A percentile compares a stretch with the other conserved stretches of the same genome.
Evolutionary conservation across 2,113 vertebrate species (phyloP).

Genomic region (Salvator merianae): DNA sequence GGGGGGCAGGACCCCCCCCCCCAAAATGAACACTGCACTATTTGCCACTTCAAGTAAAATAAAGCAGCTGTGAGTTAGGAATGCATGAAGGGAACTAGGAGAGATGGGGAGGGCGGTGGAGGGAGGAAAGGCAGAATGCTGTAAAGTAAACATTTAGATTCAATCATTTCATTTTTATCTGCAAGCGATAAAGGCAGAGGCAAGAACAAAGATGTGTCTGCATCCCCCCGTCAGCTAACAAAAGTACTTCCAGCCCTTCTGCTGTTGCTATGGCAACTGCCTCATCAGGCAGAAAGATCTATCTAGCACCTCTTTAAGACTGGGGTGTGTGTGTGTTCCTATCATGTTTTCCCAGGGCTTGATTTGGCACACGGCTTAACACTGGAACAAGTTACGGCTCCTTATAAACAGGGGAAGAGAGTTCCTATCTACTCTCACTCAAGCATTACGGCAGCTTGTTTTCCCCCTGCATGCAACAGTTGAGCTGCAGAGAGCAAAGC

Average conservation of each 20-base stretch:
- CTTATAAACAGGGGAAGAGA: background rate
- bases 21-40: background rate
- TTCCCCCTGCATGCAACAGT: background rate
- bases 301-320: background rate
- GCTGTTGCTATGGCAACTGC: constrained; percentile 13
- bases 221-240: background rate
- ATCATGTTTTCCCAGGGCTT: background rate
- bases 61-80: background rate
- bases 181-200: background rate
- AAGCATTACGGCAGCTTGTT: no score
- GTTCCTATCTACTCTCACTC: background rate
- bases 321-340: background rate
- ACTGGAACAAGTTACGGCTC: background rate
- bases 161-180: background rate
- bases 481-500: background rate
- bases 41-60: background rate
- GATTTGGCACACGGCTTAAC: background rate
- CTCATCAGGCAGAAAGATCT: background rate
- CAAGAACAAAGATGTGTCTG: background rate
- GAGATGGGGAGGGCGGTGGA: no score
- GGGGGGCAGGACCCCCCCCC: no score
- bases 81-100: background rate
- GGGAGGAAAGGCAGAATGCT: background rate
- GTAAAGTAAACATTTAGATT: constrained; percentile 14
- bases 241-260: background rate